Conservation (phyloP, 1,140 invertebrate species). For the Drosophila sp. region DNA sequence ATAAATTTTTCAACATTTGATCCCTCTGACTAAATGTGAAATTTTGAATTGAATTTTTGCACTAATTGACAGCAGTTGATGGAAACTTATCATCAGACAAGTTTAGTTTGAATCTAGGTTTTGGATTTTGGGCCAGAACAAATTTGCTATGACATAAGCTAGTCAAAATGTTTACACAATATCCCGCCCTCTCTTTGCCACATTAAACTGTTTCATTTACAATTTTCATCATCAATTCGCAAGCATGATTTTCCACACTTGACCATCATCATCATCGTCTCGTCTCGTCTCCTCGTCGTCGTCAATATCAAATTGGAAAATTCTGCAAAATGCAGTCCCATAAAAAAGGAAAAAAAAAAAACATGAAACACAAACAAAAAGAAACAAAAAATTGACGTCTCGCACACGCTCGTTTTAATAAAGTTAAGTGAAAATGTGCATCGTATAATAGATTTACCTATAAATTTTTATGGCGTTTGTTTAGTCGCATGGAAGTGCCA, state of each 20-base stretch:
- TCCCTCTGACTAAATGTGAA: not conserved
- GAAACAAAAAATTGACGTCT: not conserved
- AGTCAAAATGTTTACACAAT: not conserved
- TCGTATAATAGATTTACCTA: constrained; percentile 49
- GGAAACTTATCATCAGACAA: constrained; percentile 49
- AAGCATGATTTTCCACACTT: not conserved
- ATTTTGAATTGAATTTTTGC: not conserved
- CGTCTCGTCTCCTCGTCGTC: too few species aligned
- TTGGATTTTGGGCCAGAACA: not conserved
- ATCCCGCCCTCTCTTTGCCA: too few species aligned
- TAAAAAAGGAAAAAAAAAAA: not conserved
- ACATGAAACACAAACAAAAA: not conserved
- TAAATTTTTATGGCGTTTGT: constrained; percentile 65
- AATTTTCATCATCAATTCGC: too few species aligned
- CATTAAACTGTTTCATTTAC: too few species aligned
- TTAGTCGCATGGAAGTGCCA: constrained; percentile 71
- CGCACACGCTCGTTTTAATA: constrained; percentile 36
- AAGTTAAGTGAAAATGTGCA: constrained; percentile 46
- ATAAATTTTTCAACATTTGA: constrained; percentile 15
- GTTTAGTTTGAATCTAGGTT: not conserved
- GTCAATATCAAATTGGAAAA: constrained; percentile 10
- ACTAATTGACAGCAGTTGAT: constrained; percentile 25
- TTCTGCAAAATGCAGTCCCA: not conserved
- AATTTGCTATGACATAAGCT: not conserved
- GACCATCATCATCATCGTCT: not conserved